Base-by-base conservation (phyloP, 35 echinoderm and acorn worm species). In the Amphiura filiformis region DNA sequence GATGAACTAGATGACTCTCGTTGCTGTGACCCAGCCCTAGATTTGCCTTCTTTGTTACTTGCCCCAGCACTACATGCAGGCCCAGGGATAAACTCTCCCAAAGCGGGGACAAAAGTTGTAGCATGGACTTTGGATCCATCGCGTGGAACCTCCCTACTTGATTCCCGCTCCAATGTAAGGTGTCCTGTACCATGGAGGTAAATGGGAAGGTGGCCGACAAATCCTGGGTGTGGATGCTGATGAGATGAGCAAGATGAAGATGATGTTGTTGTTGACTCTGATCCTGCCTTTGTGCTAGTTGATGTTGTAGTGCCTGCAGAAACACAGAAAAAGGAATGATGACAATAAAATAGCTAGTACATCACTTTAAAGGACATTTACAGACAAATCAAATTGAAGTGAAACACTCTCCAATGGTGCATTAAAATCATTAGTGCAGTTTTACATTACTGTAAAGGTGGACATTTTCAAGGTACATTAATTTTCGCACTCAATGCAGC, bases 41-140 rank as follows among this genome's bases (percentile, higher is more conserved):
- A 47, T 39, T 95, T 84, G 20, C 38, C 81, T 75, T 95, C 81
- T 65, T 91, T 87, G 81, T 80, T 65, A 42, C 37, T 39, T 13
- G 56, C 36, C 1, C 57, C 77, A 7, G 91, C 89, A 47, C 85
- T 94, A 5, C 91, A 94, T 1, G 91, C 95, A 0, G 95, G 92
- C 18, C 95, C 95, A 11, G 95, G 95, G 76, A 97, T 93, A 77
- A 93, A 97, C 75, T 97, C 95, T 31, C 95, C 95, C 18, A 90
- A 52, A 31, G 88, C 95, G 0, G 95, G 95, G n/a, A 97, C 89
- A 80, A 97, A 97, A 15, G 95, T 97, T 9, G 95, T 93, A 36
- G 95, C 95, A 52, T 97, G 95, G 34, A 97, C 92, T 41, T 97
- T 97, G 4, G 95, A 88, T 37, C 95, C 95, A 35, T 93, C 90